Evolutionary conservation across 2,888 invertebrate genomes (phyloP).

Genomic region (Cacoxenus indagator): DNA sequence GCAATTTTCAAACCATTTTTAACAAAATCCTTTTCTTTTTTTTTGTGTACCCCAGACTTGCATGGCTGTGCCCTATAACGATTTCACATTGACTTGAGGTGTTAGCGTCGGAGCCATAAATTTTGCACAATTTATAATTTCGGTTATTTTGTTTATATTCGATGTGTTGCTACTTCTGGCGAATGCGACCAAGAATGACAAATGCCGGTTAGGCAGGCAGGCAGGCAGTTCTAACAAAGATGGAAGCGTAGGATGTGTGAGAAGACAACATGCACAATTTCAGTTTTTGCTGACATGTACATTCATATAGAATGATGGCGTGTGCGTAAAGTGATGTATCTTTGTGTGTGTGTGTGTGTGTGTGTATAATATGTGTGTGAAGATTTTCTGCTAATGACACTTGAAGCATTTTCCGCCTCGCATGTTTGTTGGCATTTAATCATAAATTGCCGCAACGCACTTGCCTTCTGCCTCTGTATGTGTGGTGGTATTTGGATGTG

Average conservation of each 20-base stretch:
- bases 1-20: not conserved
- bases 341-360: not conserved
- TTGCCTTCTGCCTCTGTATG: not conserved
- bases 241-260: constrained; percentile 1
- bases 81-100: not conserved
- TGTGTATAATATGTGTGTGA: not conserved
- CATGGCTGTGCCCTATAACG: not conserved
- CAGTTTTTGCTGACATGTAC: not conserved
- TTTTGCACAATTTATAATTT: constrained; percentile 57
- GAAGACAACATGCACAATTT: constrained; percentile 14
- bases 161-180: not conserved
- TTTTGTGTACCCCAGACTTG: not conserved
- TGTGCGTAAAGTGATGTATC: not conserved
- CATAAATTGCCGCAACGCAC: constrained; percentile 35
- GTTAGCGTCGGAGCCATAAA: constrained; percentile 47
- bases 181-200: constrained; percentile 45
- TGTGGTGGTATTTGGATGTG: not conserved
- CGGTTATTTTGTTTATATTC: constrained; percentile 28
- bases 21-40: not conserved
- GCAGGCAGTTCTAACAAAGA: constrained; percentile 37
- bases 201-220: constrained; percentile 57
- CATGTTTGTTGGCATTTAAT: constrained; percentile 58
- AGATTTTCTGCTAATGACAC: constrained; percentile 18
- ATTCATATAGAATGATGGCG: too few species aligned
- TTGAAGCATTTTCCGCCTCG: constrained; percentile 37